A percentile compares a stretch with the other conserved stretches of the same genome.
Conservation (phyloP, 2,797 vertebrate genomes). For the Cyclura pinguis region DNA sequence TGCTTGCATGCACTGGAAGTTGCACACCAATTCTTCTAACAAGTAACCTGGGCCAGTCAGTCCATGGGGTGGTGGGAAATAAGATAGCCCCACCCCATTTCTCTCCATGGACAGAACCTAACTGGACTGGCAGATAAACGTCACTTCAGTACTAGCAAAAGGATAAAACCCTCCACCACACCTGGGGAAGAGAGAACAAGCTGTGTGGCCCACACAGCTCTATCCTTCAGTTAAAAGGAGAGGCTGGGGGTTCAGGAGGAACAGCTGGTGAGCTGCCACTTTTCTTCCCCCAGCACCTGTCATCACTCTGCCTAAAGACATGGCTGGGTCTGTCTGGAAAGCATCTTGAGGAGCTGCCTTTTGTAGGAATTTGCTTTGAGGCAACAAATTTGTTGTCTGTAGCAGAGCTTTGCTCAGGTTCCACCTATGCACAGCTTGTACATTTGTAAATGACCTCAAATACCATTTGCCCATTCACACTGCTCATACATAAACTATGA, state of each 20-base stretch:
- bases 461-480: too few species aligned
- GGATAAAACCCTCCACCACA: too few species aligned
- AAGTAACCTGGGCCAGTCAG: too few species aligned
- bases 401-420: background rate
- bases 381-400: background rate
- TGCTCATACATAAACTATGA: too few species aligned
- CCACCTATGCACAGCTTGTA: background rate
- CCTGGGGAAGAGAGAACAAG: background rate
- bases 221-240: background rate
- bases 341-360: background rate
- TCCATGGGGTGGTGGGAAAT: too few species aligned
- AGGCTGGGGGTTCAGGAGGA: background rate
- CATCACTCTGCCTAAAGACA: background rate
- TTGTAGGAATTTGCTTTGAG: background rate
- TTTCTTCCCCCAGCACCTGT: background rate
- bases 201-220: background rate
- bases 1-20: too few species aligned
- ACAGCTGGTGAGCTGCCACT: background rate
- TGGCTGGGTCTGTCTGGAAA: background rate
- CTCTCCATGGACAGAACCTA: too few species aligned
- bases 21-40: too few species aligned
- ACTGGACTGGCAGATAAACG: too few species aligned
- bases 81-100: too few species aligned
- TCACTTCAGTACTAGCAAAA: too few species aligned
- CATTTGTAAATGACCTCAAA: background rate